Conservation (phyloP, 2,113 vertebrate genomes). For the Tricholaema leucomelas region DNA sequence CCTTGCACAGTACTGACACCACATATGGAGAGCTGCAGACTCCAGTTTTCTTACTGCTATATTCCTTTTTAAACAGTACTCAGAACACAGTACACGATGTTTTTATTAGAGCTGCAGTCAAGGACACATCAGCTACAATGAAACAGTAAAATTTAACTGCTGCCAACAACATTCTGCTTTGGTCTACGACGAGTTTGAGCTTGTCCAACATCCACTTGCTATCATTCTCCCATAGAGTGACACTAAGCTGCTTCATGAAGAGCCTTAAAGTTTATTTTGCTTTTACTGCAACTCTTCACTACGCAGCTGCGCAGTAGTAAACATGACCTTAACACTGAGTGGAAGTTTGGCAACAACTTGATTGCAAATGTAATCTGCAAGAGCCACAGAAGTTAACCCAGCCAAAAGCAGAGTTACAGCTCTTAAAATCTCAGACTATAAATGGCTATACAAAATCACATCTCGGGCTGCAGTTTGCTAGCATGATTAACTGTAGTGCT, state of each 20-base stretch:
- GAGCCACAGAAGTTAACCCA: conserved; percentile 10
- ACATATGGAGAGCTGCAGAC: neutral
- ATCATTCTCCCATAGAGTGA: neutral
- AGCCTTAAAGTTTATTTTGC: conserved; percentile 39
- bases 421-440: conserved; percentile 50
- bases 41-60: neutral
- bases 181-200: neutral
- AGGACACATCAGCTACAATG: conserved; percentile 3
- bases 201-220: conserved; percentile 19
- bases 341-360: conserved; percentile 38
- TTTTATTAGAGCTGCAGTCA: conserved; percentile 20
- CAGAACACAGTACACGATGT: neutral
- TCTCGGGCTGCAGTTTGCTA: neutral
- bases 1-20: neutral
- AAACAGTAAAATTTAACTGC: conserved; percentile 28
- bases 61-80: neutral
- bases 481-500: neutral
- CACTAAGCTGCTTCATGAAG: neutral
- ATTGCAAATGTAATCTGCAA: conserved; percentile 30
- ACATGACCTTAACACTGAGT: conserved; percentile 32
- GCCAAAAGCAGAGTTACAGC: conserved; percentile 41
- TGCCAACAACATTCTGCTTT: conserved; percentile 27
- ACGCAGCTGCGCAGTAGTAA: conserved; percentile 37
- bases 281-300: conserved; percentile 17
- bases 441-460: conserved; percentile 27